These are phyloP conservation scores for Monochamus alternatus DNA, from an alignment of 2,888 invertebrate species.

Conservation along the genomic window DNA sequence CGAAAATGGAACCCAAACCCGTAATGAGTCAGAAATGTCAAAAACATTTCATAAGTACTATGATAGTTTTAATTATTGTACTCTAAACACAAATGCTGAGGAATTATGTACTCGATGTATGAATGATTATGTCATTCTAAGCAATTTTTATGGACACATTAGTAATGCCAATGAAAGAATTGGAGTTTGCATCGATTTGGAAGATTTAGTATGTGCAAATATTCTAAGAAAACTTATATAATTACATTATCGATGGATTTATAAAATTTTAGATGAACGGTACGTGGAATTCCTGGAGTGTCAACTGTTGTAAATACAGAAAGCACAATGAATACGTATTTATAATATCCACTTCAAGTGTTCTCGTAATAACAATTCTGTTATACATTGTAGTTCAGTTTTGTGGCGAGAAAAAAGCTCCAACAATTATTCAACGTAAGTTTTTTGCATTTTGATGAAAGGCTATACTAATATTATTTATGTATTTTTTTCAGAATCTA, in stretches of 20 bases:
- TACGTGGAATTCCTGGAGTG: slow-evolving; percentile 78
- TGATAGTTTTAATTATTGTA: slow-evolving; percentile 71
- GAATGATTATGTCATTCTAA: slow-evolving; percentile 73
- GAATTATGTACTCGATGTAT: slow-evolving; percentile 75
- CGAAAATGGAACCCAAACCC: slow-evolving; percentile 68
- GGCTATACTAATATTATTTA: slow-evolving; percentile 5
- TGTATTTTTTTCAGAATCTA: slow-evolving; percentile 63
- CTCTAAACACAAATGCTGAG: slow-evolving; percentile 64
- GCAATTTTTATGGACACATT: slow-evolving; percentile 75
- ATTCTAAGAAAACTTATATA: slow-evolving; percentile 25
- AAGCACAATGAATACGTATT: slow-evolving; percentile 75
- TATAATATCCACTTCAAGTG: slow-evolving; percentile 72
- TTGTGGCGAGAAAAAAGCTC: slow-evolving; percentile 65
- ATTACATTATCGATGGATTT: slow-evolving; percentile 1
- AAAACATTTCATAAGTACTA: slow-evolving; percentile 71
- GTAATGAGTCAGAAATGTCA: slow-evolving; percentile 72
- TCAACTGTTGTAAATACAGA: slow-evolving; percentile 75
- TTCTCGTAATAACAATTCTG: slow-evolving; percentile 73
- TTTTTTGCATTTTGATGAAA: slow-evolving; percentile 33
- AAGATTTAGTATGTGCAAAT: slow-evolving; percentile 74
- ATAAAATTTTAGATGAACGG: slow-evolving; percentile 76
- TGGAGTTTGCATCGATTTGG: slow-evolving; percentile 79
- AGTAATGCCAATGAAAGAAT: slow-evolving; percentile 75
- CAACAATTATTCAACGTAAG: slow-evolving; percentile 67
- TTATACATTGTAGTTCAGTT: slow-evolving; percentile 75